A percentile compares a stretch with the other conserved stretches of the same genome.
Conservation (phyloP, 2,797 vertebrate species). For the Enteromius mattozi region DNA sequence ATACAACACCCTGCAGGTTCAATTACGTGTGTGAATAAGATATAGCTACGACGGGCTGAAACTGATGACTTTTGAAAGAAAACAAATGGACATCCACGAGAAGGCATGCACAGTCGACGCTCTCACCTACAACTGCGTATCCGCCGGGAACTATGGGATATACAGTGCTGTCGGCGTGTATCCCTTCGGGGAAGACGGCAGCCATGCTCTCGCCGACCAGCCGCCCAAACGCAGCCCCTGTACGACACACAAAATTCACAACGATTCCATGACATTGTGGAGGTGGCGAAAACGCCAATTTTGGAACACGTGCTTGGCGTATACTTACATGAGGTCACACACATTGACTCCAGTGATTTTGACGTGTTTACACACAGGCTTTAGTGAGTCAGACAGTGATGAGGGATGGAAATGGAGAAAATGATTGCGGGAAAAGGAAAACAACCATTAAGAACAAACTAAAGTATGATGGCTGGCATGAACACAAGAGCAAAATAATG, state of each 20-base stretch:
- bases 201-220: constrained; percentile 97
- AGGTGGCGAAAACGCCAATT: not conserved
- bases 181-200: constrained; percentile 93
- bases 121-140: constrained; percentile 95
- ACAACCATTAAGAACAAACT: constrained; percentile 51
- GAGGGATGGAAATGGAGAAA: constrained; percentile 55
- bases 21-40: constrained; percentile 59
- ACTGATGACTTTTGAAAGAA: constrained; percentile 49
- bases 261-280: not conserved
- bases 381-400: constrained; percentile 58
- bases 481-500: constrained; percentile 44
- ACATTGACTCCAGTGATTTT: constrained; percentile 52
- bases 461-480: constrained; percentile 36
- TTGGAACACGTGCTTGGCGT: not conserved
- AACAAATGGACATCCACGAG: constrained; percentile 20
- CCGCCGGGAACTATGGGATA: constrained; percentile 96
- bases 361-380: constrained; percentile 48
- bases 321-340: constrained; percentile 54
- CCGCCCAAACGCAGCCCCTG: constrained; percentile 96
- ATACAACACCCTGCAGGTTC: constrained; percentile 49
- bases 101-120: constrained; percentile 9
- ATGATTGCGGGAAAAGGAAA: constrained; percentile 53
- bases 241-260: constrained; percentile 42
- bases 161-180: constrained; percentile 88
- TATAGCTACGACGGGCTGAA: constrained; percentile 34